Evolutionary conservation across 2,797 vertebrate genomes (phyloP).

Genomic region (Macroramphosus scolopax): DNA sequence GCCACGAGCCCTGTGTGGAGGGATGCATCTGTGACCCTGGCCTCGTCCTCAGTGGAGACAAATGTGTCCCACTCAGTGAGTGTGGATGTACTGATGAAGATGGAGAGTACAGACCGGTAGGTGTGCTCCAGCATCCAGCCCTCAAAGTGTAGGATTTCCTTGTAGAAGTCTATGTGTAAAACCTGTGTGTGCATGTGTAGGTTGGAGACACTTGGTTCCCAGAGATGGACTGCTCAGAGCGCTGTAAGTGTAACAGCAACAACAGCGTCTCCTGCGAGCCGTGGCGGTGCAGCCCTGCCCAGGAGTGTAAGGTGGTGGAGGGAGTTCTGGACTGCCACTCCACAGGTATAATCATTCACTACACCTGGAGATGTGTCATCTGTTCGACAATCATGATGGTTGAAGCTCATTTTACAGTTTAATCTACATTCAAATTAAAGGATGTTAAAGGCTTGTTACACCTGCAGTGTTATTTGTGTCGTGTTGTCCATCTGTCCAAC

Average conservation of each 20-base stretch:
- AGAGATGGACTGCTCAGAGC: conserved; percentile 75
- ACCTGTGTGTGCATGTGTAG: conserved; percentile 55
- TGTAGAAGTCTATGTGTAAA: neutral
- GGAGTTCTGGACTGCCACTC: conserved; percentile 85
- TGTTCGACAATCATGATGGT: no score
- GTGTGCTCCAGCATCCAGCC: conserved; percentile 33
- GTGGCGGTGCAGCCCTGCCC: conserved; percentile 83
- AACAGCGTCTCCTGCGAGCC: conserved; percentile 72
- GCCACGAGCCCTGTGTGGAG: conserved; percentile 80
- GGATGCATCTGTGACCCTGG: conserved; percentile 85
- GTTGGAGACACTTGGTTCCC: conserved; percentile 85
- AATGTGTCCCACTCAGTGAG: conserved; percentile 78
- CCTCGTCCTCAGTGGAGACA: conserved; percentile 83
- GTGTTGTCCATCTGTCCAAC: no score
- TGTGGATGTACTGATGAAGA: conserved; percentile 83
- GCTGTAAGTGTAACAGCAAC: conserved; percentile 77
- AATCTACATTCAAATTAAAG: no score
- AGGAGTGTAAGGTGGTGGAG: conserved; percentile 82
- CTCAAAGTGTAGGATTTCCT: no score
- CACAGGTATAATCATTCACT: conserved; percentile 65
- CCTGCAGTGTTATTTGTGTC: neutral
- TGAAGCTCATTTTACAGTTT: no score
- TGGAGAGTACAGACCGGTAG: conserved; percentile 79
- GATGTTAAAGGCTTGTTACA: no score
- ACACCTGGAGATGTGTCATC: neutral